Percentiles rank a stretch among this genome's conserved stretches.
Evolutionary conservation across 1,140 invertebrate genomes (phyloP).

Genomic region (Delia radicum): DNA sequence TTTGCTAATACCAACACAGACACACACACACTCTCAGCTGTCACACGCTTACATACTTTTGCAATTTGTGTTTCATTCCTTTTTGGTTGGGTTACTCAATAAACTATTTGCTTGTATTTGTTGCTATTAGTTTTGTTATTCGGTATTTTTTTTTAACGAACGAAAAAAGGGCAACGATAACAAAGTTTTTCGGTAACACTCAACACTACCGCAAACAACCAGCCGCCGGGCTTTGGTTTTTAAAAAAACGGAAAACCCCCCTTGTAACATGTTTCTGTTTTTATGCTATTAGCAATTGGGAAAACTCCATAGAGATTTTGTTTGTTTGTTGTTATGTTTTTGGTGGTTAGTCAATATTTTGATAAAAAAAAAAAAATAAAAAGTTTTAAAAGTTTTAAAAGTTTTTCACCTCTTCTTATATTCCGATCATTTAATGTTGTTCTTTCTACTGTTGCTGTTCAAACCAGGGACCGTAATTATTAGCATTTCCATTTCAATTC

Average conservation of each 20-base stretch:
- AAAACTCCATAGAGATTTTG: not conserved
- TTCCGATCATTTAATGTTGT: not conserved
- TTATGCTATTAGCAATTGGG: not conserved
- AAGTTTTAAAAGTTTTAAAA: too few relatives aligned
- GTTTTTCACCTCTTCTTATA: not conserved
- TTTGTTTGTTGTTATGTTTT: not conserved
- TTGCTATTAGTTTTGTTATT: not conserved
- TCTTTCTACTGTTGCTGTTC: too few relatives aligned
- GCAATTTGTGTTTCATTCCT: too few relatives aligned
- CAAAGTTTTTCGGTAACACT: not conserved
- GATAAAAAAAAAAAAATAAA: too few relatives aligned
- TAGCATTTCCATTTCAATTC: too few relatives aligned
- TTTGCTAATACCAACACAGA: not conserved
- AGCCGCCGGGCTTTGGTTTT: not conserved
- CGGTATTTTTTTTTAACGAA: not conserved
- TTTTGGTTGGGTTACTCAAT: not conserved
- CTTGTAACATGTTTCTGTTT: not conserved
- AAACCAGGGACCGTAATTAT: too few relatives aligned
- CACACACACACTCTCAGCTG: not conserved
- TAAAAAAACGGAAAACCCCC: not conserved
- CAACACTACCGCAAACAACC: not conserved
- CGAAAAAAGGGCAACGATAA: not conserved
- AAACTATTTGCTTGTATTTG: not conserved
- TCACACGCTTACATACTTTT: not conserved
- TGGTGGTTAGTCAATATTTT: not conserved